Evolutionary conservation across 2,113 vertebrate genomes (phyloP), one percentile per base, ranked within the genome.

Genomic region (Cebus imitator): DNA sequence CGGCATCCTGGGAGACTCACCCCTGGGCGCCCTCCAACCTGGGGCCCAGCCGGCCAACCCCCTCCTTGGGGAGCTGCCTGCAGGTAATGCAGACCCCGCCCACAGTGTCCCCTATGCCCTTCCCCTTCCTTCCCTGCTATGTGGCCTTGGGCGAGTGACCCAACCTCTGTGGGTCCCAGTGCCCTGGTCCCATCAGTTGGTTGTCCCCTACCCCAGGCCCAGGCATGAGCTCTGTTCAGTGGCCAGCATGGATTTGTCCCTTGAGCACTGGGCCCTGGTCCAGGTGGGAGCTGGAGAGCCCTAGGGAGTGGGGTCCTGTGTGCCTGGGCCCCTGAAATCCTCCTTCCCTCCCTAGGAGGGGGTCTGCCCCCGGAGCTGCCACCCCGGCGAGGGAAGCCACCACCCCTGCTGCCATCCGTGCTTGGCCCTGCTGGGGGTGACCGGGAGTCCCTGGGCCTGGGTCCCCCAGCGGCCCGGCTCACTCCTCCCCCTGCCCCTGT

Each of bases 1-100:
- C 5, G 99, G 99, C 89, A 99, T 99, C 96, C 98, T 99, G 64
- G 99, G 99, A 87, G 99, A 99, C 72, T 99, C 99, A 80, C 99
- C 99, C 73, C 96, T 99, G 32, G 97, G 98, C 48, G 90, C 98
- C 68, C 97, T 98, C 96, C 99, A 86, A 87, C 98, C 97, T 11
- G 94, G 98, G 66, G 25, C 97, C 97, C 99, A 99, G 97, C 98
- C 98, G 98, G 66, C 98, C 98, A 91, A 99, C 99, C 61, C 98
- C 98, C 68, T 97, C 98, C 97, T 99, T 97, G 98, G 99, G 98
- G 99, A 98, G 94, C 89, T 87, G 9, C 79, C 96, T 87, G n/a
- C 97, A 96, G 97, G 95, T 97, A 97, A 97, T 10, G 12, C 57
- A 10, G 52, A 40, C 55, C 85, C 11, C 0, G 2, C 52, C 58